Evolutionary conservation across 2,888 invertebrate species (phyloP), one percentile per base, ranked within the genome.

Genomic region (Mesorhabditis sp.): DNA sequence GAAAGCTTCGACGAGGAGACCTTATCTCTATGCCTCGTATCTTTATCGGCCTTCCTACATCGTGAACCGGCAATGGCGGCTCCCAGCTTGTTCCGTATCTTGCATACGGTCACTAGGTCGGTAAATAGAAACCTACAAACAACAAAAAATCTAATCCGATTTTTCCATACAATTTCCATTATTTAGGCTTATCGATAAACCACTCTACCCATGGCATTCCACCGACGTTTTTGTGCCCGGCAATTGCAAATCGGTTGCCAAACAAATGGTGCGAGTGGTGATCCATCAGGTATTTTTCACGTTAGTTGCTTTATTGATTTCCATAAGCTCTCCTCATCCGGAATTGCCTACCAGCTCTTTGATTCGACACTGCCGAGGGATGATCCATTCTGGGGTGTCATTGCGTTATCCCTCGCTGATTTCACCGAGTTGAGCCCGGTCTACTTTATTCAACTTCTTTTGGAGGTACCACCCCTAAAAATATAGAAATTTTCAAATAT

Each of bases 1-100:
- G 94, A 95, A 86, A 92, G 93, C 86, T 97, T 95, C 87, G 94
- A 93, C 75, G 97, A 98, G 86, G 97, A 98, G 86, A 96, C 97
- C 86, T 74, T 85, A 5, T 82, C 82, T 41, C 90, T 97, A 69
- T 92, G 95, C 83, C 92, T 98, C 80, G 93, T 96, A 66, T 92
- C 92, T 74, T 88, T 98, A 75, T 93, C 94, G 44, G 96, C 97
- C 0, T 96, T 95, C 87, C 93, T 98, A 75, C 95, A 97, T 86
- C 90, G 97, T 42, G 96, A 97, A 87, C 95, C 97, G 0, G 91
- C 92, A 10, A 83, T 89, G 79, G 96, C 97, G n/a, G 96, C 97
- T 3, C 92, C 93, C 0, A 89, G 95, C 83, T 87, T 98, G 74
- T 94, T 96, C 0, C 93, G 95, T 81, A 92, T 97, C 78, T 89